Base-by-base conservation (phyloP, 2,797 vertebrate species). In the Garrulus glandarius region DNA sequence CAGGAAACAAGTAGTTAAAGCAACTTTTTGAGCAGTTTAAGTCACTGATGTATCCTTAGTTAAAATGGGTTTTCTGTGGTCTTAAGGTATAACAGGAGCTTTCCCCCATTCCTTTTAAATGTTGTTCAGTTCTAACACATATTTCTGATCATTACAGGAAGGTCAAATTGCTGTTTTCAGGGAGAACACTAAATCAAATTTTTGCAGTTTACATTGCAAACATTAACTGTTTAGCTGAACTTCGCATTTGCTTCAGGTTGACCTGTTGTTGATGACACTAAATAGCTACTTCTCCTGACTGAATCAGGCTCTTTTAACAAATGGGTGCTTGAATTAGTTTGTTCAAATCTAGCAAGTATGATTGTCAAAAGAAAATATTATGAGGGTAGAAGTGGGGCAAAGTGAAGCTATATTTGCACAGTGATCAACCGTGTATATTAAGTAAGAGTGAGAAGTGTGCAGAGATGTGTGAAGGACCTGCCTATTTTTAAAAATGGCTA, bases 1-100 rank as follows among this genome's bases (percentile, higher is more conserved):
- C 41, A 64, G 94, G 86, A 91, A 95, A 75, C 22, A 92, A 84
- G 21, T 60, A 68, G 52, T 75, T 85, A 61, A 93, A 89, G 78
- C 53, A 83, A 37, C n/a, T 46, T 86, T 67, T 84, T 52, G 29
- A 83, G 29, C 47, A 32, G 29, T 56, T 81, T 57, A 72, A 80
- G 19, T 69, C 34, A 16, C 67, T 75, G 57, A 46, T 75, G 18
- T 65, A 24, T 57, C 44, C 30, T 23, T 82, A 52, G 80, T 82
- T 91, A 50, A 36, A 82, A 56, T 27, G 6, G 41, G 21, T 78
- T 84, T 80, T 60, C 30, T 76, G 20, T 41, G 49, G 21, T 75
- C 26, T 59, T 90, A 43, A 74, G 29, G 6, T 79, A 3, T 64
- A 74, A 36, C 21, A 50, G 57, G 13, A 89, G 11, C n/a, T 89